A percentile compares a stretch with the other conserved stretches of the same genome.
These are phyloP conservation scores for Lissocephala sabroskyi DNA, from an alignment of 2,888 invertebrate genomes.

Conservation along the genomic window DNA sequence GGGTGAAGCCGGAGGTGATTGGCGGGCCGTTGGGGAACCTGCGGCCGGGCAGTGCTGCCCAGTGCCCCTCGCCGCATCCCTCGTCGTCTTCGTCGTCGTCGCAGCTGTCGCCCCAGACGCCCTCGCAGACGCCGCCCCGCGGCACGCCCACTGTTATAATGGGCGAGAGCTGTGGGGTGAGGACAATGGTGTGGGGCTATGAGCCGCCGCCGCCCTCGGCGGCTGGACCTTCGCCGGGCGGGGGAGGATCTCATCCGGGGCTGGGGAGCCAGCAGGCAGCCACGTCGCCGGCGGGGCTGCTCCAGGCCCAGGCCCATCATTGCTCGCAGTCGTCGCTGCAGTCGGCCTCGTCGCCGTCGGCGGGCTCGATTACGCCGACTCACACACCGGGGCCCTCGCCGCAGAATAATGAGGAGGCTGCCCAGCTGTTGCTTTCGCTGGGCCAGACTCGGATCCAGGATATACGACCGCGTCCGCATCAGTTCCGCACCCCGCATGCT, in stretches of 20 bases:
- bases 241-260: conserved; percentile 23
- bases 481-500: conserved; percentile 76
- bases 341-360: conserved; percentile 74
- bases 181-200: conserved; percentile 79
- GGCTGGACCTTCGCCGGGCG: conserved; percentile 8
- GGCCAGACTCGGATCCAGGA: conserved; percentile 79
- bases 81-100: conserved; percentile 69
- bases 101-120: conserved; percentile 71
- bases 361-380: conserved; percentile 69
- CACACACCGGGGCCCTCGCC: conserved; percentile 71
- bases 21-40: conserved; percentile 74
- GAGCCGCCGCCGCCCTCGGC: conserved; percentile 73
- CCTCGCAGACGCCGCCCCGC: conserved; percentile 73
- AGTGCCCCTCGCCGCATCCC: conserved; percentile 70
- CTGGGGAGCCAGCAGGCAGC: conserved; percentile 39
- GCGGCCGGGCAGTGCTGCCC: conserved; percentile 59
- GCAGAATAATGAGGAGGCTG: conserved; percentile 77
- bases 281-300: conserved; percentile 36
- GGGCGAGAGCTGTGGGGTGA: conserved; percentile 93
- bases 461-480: conserved; percentile 69
- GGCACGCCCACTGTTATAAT: conserved; percentile 91
- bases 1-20: conserved; percentile 87
- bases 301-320: conserved; percentile 44
- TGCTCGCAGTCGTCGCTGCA: conserved; percentile 53
- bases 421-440: conserved; percentile 82